A percentile compares a stretch with the other conserved stretches of the same genome.
These are phyloP conservation scores for Dicyrtoma fusca DNA, from an alignment of 2,888 invertebrate species.

Conservation along the genomic window DNA sequence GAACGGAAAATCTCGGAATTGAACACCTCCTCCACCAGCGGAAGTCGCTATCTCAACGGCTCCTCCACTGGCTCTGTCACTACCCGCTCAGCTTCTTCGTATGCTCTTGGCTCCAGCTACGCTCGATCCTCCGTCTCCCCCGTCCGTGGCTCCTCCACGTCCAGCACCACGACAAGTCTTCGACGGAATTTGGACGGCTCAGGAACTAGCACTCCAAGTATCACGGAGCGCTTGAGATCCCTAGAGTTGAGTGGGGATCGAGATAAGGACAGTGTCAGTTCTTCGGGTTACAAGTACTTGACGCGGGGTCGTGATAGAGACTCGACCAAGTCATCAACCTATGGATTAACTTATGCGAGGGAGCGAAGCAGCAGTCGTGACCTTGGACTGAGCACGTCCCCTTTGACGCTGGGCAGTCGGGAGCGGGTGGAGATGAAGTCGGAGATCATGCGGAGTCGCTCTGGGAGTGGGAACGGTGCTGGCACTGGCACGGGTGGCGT, in stretches of 20 bases:
- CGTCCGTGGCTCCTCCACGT: conserved; percentile 40
- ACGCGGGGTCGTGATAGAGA: conserved; percentile 23
- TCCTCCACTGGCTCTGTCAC: conserved; percentile 33
- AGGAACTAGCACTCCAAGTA: conserved; percentile 22
- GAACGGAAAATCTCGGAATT: conserved; percentile 52
- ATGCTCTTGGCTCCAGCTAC: conserved; percentile 18
- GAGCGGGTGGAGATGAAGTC: conserved; percentile 36
- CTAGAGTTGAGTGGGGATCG: conserved; percentile 46
- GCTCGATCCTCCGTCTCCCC: conserved; percentile 52
- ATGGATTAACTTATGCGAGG: conserved; percentile 32
- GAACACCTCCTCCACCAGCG: conserved; percentile 34
- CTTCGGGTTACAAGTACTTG: conserved; percentile 42
- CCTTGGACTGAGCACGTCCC: conserved; percentile 38
- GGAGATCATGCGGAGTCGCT: conserved; percentile 23
- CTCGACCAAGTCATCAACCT: conserved; percentile 24
- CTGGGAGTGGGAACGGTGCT: conserved; percentile 37
- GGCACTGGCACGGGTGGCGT: conserved; percentile 34
- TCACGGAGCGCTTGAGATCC: conserved; percentile 50
- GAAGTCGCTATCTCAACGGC: conserved; percentile 47
- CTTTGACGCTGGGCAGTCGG: conserved; percentile 29
- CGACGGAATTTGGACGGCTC: conserved; percentile 37
- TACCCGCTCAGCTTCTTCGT: conserved; percentile 41
- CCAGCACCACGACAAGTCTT: not conserved
- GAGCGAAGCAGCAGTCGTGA: conserved; percentile 54
- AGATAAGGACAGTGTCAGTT: conserved; percentile 35